Evolutionary conservation across 2,797 vertebrate species (phyloP), one percentile per base, ranked within the genome.

Genomic region (Myotis findleyi): DNA sequence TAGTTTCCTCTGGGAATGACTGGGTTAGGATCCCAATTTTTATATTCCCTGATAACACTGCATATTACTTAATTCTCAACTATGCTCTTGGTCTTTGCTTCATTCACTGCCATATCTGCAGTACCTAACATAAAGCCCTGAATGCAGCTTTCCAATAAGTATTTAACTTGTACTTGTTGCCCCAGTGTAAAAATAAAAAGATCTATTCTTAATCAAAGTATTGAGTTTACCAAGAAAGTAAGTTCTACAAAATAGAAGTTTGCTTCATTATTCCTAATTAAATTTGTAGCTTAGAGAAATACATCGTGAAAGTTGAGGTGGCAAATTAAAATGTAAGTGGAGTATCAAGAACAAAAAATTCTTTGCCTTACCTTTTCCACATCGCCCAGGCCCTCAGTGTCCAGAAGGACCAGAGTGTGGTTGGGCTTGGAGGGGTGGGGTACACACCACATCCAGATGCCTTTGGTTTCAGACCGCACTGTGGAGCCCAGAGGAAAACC

Each of bases 391-490:
- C 98, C 98, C 80, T 98, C 98, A 0, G 98, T 98, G 92, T 98
- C 98, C 92, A 98, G 95, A 55, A 98, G 98, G 76, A 98, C 95
- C 87, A 98, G 87, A 1, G 81, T 96, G 27, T 96, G 92, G 33
- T 95, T 44, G 0, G 1, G 1, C 47, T 96, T 95, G 1, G 0
- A 5, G 3, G 98, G 98, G 47, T 98, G 98, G 10, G 98, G 97
- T 6, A 98, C 66, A 83, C 98, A 98, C 98, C 98, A 98, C 97
- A 98, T 98, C 98, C 98, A 98, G 97, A 98, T 98, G n/a, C 98
- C 98, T 93, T 98, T 98, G 55, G 98, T 98, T 69, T 98, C 75
- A 0, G 97, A 97, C 88, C 93, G 73, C 6, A 98, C 83, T 0
- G 98, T 98, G 87, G 94, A 95, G 0, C 98, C 98, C 68, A 98